Evolutionary conservation across 2,113 vertebrate genomes (phyloP).

Genomic region (Perognathus longimembris): DNA sequence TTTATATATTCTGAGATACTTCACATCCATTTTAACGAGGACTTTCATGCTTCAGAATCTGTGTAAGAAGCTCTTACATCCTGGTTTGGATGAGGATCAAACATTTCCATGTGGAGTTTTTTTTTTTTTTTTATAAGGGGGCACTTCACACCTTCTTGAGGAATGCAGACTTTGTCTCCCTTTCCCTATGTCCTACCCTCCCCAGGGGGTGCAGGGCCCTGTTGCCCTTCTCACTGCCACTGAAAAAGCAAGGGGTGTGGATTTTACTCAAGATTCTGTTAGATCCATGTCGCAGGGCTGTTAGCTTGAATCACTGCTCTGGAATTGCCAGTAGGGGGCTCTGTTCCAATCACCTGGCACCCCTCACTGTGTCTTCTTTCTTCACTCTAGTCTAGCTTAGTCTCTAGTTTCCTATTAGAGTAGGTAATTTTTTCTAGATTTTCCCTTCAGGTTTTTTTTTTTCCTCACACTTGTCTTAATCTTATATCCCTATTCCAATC

Average conservation of each 20-base stretch:
- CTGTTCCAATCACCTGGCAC: not conserved
- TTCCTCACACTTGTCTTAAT: not conserved
- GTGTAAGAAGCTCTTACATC: not conserved
- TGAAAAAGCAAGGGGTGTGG: not conserved
- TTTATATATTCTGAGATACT: slow-evolving; percentile 52
- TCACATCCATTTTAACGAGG: slow-evolving; percentile 42
- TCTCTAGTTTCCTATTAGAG: not conserved
- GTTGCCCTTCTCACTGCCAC: not conserved
- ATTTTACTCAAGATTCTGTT: not conserved
- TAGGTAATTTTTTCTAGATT: not conserved
- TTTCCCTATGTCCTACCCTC: not conserved
- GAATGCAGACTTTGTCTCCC: not conserved
- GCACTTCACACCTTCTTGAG: not conserved
- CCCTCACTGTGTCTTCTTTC: not conserved
- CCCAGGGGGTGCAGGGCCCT: not conserved
- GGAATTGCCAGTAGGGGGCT: not conserved
- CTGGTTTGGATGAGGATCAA: slow-evolving; percentile 9
- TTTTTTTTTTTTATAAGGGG: slow-evolving; percentile 35
- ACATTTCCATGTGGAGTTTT: not conserved
- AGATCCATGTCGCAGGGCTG: not conserved
- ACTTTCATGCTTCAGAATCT: slow-evolving; percentile 24
- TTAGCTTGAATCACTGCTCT: too few species aligned
- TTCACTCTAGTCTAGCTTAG: not conserved
- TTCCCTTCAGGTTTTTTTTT: not conserved
- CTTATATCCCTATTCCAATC: not conserved